phyloP scores from a whole-genome alignment of 2,797 vertebrate genomes.

The Chaetodon trifasciatus region DNA sequence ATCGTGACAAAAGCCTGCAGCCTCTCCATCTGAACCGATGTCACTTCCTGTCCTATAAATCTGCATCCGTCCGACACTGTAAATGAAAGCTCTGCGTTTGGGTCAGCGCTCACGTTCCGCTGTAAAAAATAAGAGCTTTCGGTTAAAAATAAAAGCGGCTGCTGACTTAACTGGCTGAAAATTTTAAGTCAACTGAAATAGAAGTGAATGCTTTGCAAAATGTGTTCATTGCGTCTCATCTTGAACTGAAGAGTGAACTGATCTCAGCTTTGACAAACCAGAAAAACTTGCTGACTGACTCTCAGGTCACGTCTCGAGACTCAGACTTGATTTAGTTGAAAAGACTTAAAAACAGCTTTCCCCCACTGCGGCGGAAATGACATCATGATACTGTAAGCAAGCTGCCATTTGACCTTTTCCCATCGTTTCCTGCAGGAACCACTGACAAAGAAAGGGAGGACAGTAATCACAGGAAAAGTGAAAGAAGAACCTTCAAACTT shows the following conservation, averaged over 20 bases:
- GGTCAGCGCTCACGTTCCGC: too few relatives aligned
- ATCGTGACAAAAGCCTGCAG: too few relatives aligned
- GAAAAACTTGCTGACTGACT: neutral
- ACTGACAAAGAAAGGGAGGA: conserved; percentile 93
- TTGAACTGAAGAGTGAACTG: neutral
- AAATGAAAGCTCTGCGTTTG: too few relatives aligned
- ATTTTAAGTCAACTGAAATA: neutral
- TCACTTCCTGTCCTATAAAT: too few relatives aligned
- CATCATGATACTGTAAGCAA: neutral
- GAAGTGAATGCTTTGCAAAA: neutral
- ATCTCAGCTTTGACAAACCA: too few relatives aligned
- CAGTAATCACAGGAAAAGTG: conserved; percentile 82
- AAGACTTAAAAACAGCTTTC: neutral
- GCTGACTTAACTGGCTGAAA: neutral
- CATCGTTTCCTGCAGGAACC: conserved; percentile 87
- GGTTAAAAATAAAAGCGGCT: neutral
- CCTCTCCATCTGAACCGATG: too few relatives aligned
- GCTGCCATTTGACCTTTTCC: neutral
- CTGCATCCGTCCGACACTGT: too few relatives aligned
- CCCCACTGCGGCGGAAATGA: neutral
- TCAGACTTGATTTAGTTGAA: too few relatives aligned
- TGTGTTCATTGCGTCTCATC: neutral
- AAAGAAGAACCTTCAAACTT: conserved; percentile 89
- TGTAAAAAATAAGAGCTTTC: too few relatives aligned
- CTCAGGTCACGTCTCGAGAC: neutral